Conservation (phyloP, 2,113 vertebrate genomes). For the Lynx canadensis region DNA sequence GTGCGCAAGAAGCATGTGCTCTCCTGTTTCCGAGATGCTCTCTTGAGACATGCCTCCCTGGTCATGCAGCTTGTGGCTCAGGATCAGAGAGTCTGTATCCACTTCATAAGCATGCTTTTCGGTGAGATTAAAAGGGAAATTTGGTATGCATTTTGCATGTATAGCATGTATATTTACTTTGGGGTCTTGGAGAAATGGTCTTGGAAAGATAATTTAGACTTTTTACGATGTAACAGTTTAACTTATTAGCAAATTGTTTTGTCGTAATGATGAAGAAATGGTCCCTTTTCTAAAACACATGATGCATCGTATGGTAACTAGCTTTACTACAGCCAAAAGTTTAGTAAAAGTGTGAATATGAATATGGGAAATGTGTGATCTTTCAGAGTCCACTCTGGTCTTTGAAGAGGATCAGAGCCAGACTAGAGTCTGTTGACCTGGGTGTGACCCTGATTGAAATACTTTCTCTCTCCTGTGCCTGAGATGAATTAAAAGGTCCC, state of each 20-base stretch:
- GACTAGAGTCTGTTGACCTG: neutral
- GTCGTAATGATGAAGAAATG: slow-evolving; percentile 1
- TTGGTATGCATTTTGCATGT: neutral
- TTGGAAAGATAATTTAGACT: neutral
- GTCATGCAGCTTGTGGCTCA: slow-evolving; percentile 87
- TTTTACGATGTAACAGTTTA: neutral
- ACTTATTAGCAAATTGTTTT: slow-evolving; percentile 18
- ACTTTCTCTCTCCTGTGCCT: neutral
- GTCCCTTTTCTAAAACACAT: neutral
- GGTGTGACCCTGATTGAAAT: neutral
- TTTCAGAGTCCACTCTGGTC: neutral
- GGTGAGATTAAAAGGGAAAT: slow-evolving; percentile 86
- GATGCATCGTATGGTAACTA: neutral
- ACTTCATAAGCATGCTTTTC: slow-evolving; percentile 88
- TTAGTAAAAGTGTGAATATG: neutral
- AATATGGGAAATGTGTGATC: neutral
- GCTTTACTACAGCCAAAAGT: neutral
- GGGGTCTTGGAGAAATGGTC: neutral
- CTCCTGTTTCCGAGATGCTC: slow-evolving; percentile 85
- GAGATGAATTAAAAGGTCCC: neutral
- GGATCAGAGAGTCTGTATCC: slow-evolving; percentile 87
- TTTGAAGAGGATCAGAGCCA: neutral
- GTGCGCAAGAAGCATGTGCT: slow-evolving; percentile 92
- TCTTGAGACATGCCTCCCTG: slow-evolving; percentile 84
- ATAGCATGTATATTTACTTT: neutral